A percentile compares a stretch with the other conserved stretches of the same genome.
phyloP scores from a whole-genome alignment of 2,113 vertebrate species.

The Chionodraco myersi region DNA sequence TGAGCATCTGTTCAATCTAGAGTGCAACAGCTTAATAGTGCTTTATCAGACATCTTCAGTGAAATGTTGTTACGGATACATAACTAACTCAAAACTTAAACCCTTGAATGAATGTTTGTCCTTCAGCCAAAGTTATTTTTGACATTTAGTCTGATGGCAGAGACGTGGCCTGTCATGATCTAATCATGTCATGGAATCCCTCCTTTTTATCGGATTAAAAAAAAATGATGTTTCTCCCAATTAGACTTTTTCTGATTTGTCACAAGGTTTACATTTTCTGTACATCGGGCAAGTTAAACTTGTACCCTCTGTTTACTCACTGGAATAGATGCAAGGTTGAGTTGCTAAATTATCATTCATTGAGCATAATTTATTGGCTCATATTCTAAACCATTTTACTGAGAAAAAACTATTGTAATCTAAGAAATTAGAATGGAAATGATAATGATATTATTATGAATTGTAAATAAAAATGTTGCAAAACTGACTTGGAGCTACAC shows the following conservation, averaged over 20 bases:
- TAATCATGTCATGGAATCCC: conserved; percentile 14
- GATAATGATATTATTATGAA: too few species aligned
- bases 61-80: neutral
- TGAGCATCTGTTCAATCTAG: neutral
- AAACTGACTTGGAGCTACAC: neutral
- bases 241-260: conserved; percentile 40
- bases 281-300: conserved; percentile 36
- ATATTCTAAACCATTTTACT: too few species aligned
- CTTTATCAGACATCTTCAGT: neutral
- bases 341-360: neutral
- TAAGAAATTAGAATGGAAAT: too few species aligned
- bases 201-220: conserved; percentile 44
- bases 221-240: conserved; percentile 9
- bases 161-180: conserved; percentile 41
- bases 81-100: neutral
- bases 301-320: conserved; percentile 3
- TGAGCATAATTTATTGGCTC: too few species aligned
- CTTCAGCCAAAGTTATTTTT: conserved; percentile 11
- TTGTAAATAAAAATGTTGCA: neutral
- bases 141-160: conserved; percentile 17
- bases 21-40: neutral
- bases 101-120: conserved; percentile 5
- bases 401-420: conserved; percentile 18
- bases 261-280: conserved; percentile 56
- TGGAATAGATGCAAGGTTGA: conserved; percentile 10